Evolutionary conservation across 2,888 invertebrate species (phyloP).

Genomic region (Pterobdella sp.): DNA sequence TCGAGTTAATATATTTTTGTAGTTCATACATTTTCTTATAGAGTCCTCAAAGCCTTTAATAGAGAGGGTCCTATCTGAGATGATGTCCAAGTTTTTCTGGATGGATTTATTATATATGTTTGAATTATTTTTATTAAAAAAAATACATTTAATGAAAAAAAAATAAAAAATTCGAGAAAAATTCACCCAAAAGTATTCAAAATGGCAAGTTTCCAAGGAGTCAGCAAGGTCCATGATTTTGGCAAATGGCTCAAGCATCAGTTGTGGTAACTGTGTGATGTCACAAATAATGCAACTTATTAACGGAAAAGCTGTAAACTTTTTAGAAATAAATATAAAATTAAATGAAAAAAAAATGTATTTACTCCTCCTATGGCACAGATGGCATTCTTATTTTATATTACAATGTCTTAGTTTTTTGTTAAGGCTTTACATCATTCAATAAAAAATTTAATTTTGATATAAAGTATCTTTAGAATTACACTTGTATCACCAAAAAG

Average conservation of each 20-base stretch:
- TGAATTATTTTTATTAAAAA: background rate
- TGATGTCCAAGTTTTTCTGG: constrained; percentile 47
- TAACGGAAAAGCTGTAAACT: no score
- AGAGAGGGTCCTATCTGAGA: constrained; percentile 60
- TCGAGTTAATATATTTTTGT: no score
- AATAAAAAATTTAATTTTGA: no score
- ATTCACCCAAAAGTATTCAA: constrained; percentile 74
- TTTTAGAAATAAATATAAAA: no score
- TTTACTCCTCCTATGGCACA: no score
- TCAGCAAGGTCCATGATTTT: constrained; percentile 82
- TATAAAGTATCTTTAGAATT: no score
- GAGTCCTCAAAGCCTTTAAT: constrained; percentile 87
- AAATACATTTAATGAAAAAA: constrained; percentile 9
- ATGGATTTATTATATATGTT: constrained; percentile 18
- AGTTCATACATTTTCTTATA: constrained; percentile 67
- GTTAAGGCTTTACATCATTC: no score
- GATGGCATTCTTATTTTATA: no score
- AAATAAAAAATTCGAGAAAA: background rate
- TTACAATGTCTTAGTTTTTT: no score
- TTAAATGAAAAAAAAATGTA: no score
- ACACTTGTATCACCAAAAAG: no score
- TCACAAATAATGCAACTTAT: no score
- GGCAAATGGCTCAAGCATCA: constrained; percentile 73
- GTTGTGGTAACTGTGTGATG: constrained; percentile 39
- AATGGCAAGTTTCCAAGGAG: constrained; percentile 84